Evolutionary conservation across 2,888 invertebrate genomes (phyloP), one percentile per base, ranked within the genome.

Genomic region (Sepioteuthis lessoniana): DNA sequence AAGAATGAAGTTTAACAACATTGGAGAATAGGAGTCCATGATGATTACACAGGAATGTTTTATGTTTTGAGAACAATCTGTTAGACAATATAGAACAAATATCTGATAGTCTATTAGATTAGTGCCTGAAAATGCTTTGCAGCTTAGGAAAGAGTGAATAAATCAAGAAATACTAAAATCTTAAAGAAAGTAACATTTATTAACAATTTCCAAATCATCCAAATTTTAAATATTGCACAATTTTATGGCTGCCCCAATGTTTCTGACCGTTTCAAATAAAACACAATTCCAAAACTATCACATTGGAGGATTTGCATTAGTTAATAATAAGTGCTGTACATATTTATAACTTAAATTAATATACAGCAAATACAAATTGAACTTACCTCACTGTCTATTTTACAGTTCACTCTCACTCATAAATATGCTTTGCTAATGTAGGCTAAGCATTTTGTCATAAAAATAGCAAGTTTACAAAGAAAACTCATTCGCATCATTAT

Each of bases 181-280:
- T n/a, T n/a, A 76, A 76, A 76, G n/a, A 76, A 76, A 76, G 76
- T 76, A 76, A 76, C 76, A 76, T 76, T 76, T 76, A 76, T 76
- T 76, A 76, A 76, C 76, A 76, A 76, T 76, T 76, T 76, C 35
- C 76, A 76, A 76, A 76, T 76, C 16, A 76, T 76, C 16, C 76
- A 76, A n/a, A 5, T 55, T 55, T 55, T 55, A 55, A 55, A 55
- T 55, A 76, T n/a, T n/a, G 76, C 76, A 76, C 76, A 76, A 35
- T 76, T 60, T 76, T 76, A 76, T 76, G 35, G 76, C n/a, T n/a
- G n/a, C 35, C 76, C 76, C 16, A 35, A 76, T 76, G 76, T n/a
- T 16, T 76, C 21, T 55, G 21, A 25, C 55, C n/a, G 76, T 16
- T 35, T 76, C n/a, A 76, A 21, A 35, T 76, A n/a, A 76, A 76